These are phyloP conservation scores for Tor tambroides DNA, from an alignment of 2,113 vertebrate species.

Conservation along the genomic window DNA sequence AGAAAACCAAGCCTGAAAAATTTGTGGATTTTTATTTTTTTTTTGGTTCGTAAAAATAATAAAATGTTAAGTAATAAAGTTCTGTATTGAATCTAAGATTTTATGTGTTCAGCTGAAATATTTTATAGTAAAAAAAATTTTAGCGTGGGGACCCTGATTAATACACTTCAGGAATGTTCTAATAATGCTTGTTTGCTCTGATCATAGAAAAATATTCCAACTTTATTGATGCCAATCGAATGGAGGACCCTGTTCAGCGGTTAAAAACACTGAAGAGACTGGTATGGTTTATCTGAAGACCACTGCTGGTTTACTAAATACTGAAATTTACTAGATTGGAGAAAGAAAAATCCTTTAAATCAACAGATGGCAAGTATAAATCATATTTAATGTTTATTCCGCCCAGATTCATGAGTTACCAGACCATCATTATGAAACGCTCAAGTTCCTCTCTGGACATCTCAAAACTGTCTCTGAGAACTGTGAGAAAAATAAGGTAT, in stretches of 20 bases:
- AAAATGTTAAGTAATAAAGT: background rate
- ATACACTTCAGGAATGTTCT: background rate
- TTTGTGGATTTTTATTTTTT: too few relatives aligned
- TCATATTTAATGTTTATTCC: slow-evolving; percentile 53
- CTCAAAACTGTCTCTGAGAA: slow-evolving; percentile 95
- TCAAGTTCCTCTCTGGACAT: slow-evolving; percentile 96
- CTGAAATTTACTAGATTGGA: background rate
- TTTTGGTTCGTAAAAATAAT: too few relatives aligned
- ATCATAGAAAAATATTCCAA: slow-evolving; percentile 90
- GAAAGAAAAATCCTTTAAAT: background rate
- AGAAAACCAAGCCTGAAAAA: background rate
- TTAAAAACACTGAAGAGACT: slow-evolving; percentile 92
- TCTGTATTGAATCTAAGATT: background rate
- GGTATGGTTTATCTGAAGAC: slow-evolving; percentile 75
- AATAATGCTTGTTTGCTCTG: slow-evolving; percentile 20
- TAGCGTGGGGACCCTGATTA: background rate
- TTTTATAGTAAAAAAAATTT: background rate
- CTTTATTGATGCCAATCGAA: slow-evolving; percentile 97
- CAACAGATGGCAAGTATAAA: background rate
- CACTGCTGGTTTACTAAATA: background rate
- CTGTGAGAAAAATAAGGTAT: slow-evolving; percentile 97
- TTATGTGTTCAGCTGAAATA: too few relatives aligned
- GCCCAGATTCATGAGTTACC: slow-evolving; percentile 91
- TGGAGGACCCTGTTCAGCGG: slow-evolving; percentile 88
- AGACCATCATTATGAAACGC: slow-evolving; percentile 95